These are phyloP conservation scores for Folsomia candida DNA, from an alignment of 2,888 invertebrate species.

Conservation along the genomic window DNA sequence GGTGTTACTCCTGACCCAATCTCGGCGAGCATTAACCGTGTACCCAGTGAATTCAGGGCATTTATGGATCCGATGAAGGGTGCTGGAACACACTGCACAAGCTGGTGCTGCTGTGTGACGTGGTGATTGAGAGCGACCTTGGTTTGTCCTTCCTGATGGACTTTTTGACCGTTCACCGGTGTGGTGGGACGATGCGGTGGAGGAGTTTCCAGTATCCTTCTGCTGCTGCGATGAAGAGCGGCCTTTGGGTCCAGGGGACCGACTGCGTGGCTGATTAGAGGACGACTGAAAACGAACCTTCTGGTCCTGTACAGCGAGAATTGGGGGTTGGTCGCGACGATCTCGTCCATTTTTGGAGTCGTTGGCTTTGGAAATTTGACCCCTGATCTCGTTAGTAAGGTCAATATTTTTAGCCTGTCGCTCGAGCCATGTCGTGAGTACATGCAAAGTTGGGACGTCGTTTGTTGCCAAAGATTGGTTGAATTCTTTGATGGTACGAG, in stretches of 20 bases:
- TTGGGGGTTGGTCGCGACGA: background rate
- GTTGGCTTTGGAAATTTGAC: too few species aligned
- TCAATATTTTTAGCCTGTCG: slow-evolving; percentile 8
- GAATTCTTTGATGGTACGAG: slow-evolving; percentile 7
- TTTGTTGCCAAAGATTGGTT: slow-evolving; percentile 5
- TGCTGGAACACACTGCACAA: background rate
- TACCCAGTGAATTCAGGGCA: slow-evolving; percentile 6
- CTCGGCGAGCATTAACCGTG: background rate
- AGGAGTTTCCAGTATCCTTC: too few species aligned
- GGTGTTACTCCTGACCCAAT: background rate
- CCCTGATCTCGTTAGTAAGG: too few species aligned
- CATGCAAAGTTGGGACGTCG: background rate
- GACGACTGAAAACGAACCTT: background rate
- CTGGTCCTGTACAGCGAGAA: background rate
- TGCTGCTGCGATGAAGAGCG: background rate
- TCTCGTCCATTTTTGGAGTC: background rate
- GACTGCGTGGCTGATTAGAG: background rate
- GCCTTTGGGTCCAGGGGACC: background rate
- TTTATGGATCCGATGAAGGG: background rate
- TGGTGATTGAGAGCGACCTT: too few species aligned
- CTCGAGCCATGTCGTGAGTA: background rate
- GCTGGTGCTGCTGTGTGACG: too few species aligned
- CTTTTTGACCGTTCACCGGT: background rate
- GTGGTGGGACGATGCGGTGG: background rate
- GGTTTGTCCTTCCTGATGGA: background rate